These are phyloP conservation scores for Aporophyla lueneburgensis DNA, from an alignment of 2,888 invertebrate species.

Conservation along the genomic window DNA sequence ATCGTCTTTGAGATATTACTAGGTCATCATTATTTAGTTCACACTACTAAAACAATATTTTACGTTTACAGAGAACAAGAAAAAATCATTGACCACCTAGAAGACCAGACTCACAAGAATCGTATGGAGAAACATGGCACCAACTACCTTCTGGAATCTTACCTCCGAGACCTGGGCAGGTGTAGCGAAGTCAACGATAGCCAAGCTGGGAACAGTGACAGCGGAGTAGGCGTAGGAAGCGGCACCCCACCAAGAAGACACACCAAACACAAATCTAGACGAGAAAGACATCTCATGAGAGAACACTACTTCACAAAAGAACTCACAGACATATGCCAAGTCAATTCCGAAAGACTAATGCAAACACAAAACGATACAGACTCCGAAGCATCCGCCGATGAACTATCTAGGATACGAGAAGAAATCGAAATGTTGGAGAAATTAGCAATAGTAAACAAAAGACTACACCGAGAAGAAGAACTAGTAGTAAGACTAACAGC, in stretches of 20 bases:
- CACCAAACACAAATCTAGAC: conserved; percentile 89
- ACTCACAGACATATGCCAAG: conserved; percentile 89
- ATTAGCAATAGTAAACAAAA: conserved; percentile 93
- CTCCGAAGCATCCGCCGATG: conserved; percentile 88
- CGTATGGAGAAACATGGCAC: conserved; percentile 94
- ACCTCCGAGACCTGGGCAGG: conserved; percentile 90
- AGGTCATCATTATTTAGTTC: not conserved
- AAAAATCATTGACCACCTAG: conserved; percentile 94
- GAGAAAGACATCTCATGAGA: conserved; percentile 89
- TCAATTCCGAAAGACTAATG: conserved; percentile 87
- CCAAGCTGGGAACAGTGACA: conserved; percentile 93
- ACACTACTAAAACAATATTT: not conserved
- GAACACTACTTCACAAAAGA: conserved; percentile 91
- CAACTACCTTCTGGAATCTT: conserved; percentile 95
- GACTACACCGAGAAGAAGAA: conserved; percentile 94
- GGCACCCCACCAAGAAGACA: conserved; percentile 91
- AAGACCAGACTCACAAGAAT: conserved; percentile 94
- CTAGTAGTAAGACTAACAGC: conserved; percentile 92
- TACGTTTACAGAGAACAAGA: conserved; percentile 92
- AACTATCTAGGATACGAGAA: conserved; percentile 91
- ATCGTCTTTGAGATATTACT: not conserved
- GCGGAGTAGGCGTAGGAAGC: conserved; percentile 93
- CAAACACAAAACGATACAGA: conserved; percentile 87
- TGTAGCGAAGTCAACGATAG: conserved; percentile 88
- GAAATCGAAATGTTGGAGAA: conserved; percentile 94